Evolutionary conservation across 2,797 vertebrate species (phyloP).

Genomic region (Distichodus sexfasciatus): DNA sequence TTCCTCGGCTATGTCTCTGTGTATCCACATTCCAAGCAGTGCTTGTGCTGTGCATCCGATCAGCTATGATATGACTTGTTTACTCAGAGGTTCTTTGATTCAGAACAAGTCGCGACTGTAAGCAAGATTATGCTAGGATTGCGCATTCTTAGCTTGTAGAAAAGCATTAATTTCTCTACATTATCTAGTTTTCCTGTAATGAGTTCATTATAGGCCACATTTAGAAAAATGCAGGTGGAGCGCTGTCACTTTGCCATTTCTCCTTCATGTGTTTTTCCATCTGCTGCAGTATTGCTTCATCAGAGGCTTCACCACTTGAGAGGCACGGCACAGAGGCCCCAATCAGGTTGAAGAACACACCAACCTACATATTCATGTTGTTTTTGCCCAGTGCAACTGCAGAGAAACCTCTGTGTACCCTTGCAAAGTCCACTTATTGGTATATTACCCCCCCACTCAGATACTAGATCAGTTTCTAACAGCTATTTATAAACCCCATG

Average conservation of each 20-base stretch:
- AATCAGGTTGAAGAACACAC: conserved; percentile 21
- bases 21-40: too few relatives aligned
- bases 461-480: neutral
- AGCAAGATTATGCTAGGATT: too few relatives aligned
- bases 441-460: neutral
- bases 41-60: too few relatives aligned
- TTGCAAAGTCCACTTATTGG: neutral
- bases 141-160: too few relatives aligned
- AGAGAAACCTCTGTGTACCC: conserved; percentile 4
- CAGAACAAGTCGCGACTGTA: too few relatives aligned
- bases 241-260: neutral
- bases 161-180: too few relatives aligned
- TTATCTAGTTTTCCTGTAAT: too few relatives aligned
- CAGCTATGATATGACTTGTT: too few relatives aligned
- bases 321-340: neutral
- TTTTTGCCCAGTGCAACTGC: conserved; percentile 18
- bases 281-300: neutral
- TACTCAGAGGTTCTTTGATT: too few relatives aligned
- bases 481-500: neutral
- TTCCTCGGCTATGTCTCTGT: too few relatives aligned
- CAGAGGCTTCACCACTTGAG: conserved; percentile 7
- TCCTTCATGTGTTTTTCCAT: neutral
- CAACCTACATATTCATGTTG: conserved; percentile 19
- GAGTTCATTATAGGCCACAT: too few relatives aligned
- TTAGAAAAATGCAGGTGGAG: too few relatives aligned